Percentiles rank a stretch among this genome's conserved stretches.
These are phyloP conservation scores for Orcinus orca DNA, from an alignment of 2,113 vertebrate species.

Conservation along the genomic window DNA sequence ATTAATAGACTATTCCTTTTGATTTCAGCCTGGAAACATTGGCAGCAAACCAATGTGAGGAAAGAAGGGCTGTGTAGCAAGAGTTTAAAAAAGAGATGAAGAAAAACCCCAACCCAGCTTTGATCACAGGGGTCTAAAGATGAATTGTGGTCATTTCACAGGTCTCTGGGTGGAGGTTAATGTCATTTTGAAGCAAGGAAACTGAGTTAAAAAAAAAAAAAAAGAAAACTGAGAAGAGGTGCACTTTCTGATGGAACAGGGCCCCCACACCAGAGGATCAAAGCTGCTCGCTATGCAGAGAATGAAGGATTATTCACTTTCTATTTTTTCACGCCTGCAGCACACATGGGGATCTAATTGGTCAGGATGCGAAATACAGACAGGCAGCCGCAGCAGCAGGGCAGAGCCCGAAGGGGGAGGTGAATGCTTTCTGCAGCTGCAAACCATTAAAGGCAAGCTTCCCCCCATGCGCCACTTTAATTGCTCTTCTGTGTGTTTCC, in stretches of 20 bases:
- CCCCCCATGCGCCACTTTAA: constrained; percentile 76
- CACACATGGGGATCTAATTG: constrained; percentile 86
- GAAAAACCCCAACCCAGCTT: constrained; percentile 51
- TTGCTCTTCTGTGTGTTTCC: constrained; percentile 75
- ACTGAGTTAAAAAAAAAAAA: neutral
- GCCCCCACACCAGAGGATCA: constrained; percentile 72
- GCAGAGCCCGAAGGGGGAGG: constrained; percentile 74
- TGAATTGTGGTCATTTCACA: constrained; percentile 67
- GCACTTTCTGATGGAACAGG: constrained; percentile 59
- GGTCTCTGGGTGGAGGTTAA: constrained; percentile 68
- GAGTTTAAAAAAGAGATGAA: neutral
- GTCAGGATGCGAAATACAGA: constrained; percentile 80
- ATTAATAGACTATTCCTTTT: constrained; percentile 78
- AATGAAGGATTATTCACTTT: constrained; percentile 84
- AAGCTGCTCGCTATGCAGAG: constrained; percentile 71
- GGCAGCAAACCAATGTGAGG: constrained; percentile 75
- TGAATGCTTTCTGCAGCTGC: constrained; percentile 81
- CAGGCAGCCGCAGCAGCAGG: constrained; percentile 66
- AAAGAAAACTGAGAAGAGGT: neutral
- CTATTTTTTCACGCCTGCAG: constrained; percentile 82
- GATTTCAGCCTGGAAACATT: constrained; percentile 79
- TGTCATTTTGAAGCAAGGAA: constrained; percentile 54
- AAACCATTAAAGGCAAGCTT: constrained; percentile 81
- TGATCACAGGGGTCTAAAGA: constrained; percentile 79
- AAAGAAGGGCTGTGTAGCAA: constrained; percentile 53